Base-by-base conservation (phyloP, 2,797 vertebrate genomes). In the Otolemur crassicaudatus region DNA sequence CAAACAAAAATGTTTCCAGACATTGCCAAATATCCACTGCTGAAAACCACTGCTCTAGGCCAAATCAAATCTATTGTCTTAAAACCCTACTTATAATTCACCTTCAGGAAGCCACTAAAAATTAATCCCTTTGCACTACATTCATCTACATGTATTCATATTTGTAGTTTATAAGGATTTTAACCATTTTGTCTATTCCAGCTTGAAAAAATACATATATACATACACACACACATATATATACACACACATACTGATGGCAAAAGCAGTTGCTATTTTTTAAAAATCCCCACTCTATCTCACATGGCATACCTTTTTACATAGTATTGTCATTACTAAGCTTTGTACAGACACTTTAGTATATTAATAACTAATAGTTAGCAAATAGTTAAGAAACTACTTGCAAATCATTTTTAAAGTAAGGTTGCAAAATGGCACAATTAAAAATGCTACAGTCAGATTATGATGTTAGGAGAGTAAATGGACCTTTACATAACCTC, bases 221-320 rank as follows among this genome's bases (percentile, higher is more conserved):
- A 46, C 11, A 46, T 46, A 37, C 34, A 37, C 34, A 37, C 34
- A 46, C 43, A 46, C 43, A 46, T 10, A 46, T 10, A 46, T 10
- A 46, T 8, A 46, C 46, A 49, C 46, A 49, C 46, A 49, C 11
- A 49, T 3, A 53, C 49, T 89, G 46, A 80, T n/a, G 37, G 10
- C 53, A 96, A 95, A 91, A 34, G 23, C 43, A 53, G 7, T 53
- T 53, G 46, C 76, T 53, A 53, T 69, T 81, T 94, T 96, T 84
- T 49, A 58, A 73, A 94, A 87, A 88, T n/a, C 17, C 14, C 16
- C 17, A 91, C 46, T 76, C 1, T 93, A 72, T 86, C 46, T 75
- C 46, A n/a, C 29, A 61, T 10, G 46, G 29, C 29, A 11, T 58
- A 60, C 76, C 76, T 91, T 69, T 80, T 84, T 53, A 16, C 16